A percentile compares a stretch with the other conserved stretches of the same genome.
These are phyloP conservation scores for Acronicta aceris DNA, from an alignment of 2,888 invertebrate genomes.

Conservation along the genomic window DNA sequence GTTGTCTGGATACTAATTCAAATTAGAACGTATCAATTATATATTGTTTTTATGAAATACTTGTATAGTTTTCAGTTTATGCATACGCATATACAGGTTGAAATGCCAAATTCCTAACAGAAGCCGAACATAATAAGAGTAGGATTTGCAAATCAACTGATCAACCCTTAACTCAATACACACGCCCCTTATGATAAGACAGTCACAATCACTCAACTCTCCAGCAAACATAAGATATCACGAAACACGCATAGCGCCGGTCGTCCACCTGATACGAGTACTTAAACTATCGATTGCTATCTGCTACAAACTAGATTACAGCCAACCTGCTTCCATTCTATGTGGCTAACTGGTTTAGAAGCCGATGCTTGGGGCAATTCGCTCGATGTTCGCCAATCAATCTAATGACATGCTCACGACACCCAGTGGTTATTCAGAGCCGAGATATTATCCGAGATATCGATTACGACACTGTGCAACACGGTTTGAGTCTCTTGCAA, in stretches of 20 bases:
- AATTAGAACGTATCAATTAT: no score
- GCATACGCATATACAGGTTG: no score
- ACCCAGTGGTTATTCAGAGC: slow-evolving; percentile 45
- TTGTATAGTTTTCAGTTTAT: no score
- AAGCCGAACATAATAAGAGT: no score
- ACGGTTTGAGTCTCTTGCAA: slow-evolving; percentile 4
- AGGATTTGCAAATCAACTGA: no score
- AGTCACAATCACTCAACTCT: neutral
- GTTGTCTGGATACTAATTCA: no score
- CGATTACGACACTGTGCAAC: slow-evolving; percentile 35
- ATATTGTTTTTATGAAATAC: no score
- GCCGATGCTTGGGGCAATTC: slow-evolving; percentile 16
- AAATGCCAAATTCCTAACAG: no score
- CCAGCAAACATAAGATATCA: slow-evolving; percentile 2
- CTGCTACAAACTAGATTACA: slow-evolving; percentile 40
- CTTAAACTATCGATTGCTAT: slow-evolving; percentile 32
- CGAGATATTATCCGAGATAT: slow-evolving; percentile 12
- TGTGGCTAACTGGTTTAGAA: slow-evolving; percentile 36
- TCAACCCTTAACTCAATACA: no score
- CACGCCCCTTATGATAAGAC: no score
- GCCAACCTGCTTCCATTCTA: slow-evolving; percentile 32
- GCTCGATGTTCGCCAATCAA: slow-evolving; percentile 44
- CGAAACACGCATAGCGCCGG: slow-evolving; percentile 11
- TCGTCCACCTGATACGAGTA: slow-evolving; percentile 23
- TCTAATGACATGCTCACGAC: slow-evolving; percentile 45